Evolutionary conservation across 2,797 vertebrate species (phyloP).

Genomic region (Tauraco hartlaubi): DNA sequence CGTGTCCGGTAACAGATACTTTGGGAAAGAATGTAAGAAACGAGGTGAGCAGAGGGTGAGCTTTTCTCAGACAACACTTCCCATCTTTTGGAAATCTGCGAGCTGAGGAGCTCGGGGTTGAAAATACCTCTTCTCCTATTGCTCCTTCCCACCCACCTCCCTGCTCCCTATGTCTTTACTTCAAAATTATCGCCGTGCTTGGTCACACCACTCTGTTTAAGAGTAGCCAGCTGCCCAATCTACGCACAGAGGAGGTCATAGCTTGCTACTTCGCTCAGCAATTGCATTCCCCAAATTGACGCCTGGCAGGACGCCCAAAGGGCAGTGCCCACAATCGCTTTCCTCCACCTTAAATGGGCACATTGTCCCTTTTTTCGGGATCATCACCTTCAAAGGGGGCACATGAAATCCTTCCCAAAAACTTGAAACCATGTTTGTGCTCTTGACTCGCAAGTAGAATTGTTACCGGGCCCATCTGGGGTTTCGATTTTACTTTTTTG

Average conservation of each 20-base stretch:
- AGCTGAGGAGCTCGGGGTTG: background rate
- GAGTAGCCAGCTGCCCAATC: background rate
- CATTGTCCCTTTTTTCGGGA: background rate
- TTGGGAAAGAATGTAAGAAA: slow-evolving; percentile 36
- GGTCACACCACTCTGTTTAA: background rate
- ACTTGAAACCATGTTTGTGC: background rate
- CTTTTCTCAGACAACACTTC: background rate
- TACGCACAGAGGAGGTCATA: background rate
- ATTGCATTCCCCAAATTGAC: background rate
- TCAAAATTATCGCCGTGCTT: background rate
- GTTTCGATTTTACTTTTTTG: slow-evolving; percentile 28
- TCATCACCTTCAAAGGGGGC: slow-evolving; percentile 12
- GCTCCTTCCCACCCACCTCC: background rate
- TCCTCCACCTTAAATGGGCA: slow-evolving; percentile 53
- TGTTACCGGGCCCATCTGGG: background rate
- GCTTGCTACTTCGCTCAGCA: background rate
- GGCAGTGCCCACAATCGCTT: background rate
- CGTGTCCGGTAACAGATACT: background rate
- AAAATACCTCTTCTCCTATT: background rate
- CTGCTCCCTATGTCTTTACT: background rate
- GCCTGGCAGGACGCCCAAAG: background rate
- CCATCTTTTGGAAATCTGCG: slow-evolving; percentile 48
- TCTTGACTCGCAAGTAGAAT: background rate
- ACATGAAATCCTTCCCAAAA: slow-evolving; percentile 24
- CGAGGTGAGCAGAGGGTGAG: slow-evolving; percentile 5